Percentiles rank a stretch among this genome's conserved stretches.
Evolutionary conservation across 1,140 invertebrate genomes (phyloP).

Genomic region (Pomacea maculata): DNA sequence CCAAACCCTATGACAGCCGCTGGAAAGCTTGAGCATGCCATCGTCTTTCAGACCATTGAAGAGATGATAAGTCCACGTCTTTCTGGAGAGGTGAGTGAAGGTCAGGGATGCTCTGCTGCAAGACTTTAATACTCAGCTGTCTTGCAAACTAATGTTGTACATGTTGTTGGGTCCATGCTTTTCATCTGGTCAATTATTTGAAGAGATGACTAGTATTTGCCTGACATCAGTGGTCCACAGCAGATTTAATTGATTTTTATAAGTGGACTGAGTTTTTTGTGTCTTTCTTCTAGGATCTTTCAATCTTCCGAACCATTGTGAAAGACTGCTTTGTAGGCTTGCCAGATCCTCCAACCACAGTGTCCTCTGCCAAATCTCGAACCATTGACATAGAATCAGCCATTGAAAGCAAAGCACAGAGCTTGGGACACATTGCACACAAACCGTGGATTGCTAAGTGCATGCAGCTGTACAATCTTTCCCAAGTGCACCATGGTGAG

Average conservation of each 20-base stretch:
- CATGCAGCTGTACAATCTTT: constrained; percentile 61
- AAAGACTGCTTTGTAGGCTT: constrained; percentile 61
- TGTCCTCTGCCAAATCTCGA: constrained; percentile 48
- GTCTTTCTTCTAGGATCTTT: constrained; percentile 45
- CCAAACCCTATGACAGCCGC: constrained; percentile 59
- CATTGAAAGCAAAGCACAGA: constrained; percentile 54
- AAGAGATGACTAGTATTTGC: too few relatives aligned
- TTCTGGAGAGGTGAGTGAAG: constrained; percentile 49
- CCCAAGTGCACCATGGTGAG: constrained; percentile 59
- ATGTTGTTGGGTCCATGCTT: neutral
- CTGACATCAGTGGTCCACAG: too few relatives aligned
- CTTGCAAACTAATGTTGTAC: neutral
- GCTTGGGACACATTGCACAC: constrained; percentile 55
- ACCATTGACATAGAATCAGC: constrained; percentile 52
- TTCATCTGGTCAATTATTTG: neutral
- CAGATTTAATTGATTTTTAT: too few relatives aligned
- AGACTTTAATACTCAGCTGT: neutral
- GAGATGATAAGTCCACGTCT: constrained; percentile 61
- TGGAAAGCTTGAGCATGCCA: constrained; percentile 60
- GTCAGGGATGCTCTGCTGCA: neutral
- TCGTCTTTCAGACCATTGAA: constrained; percentile 59
- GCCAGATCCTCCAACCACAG: constrained; percentile 50
- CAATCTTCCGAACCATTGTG: constrained; percentile 58
- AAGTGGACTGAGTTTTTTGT: neutral
- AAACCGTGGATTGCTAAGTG: constrained; percentile 63